A percentile compares a stretch with the other conserved stretches of the same genome.
These are phyloP conservation scores for Stichodactyla helianthus DNA, from an alignment of 64 coral and sea anemone species.

Conservation along the genomic window DNA sequence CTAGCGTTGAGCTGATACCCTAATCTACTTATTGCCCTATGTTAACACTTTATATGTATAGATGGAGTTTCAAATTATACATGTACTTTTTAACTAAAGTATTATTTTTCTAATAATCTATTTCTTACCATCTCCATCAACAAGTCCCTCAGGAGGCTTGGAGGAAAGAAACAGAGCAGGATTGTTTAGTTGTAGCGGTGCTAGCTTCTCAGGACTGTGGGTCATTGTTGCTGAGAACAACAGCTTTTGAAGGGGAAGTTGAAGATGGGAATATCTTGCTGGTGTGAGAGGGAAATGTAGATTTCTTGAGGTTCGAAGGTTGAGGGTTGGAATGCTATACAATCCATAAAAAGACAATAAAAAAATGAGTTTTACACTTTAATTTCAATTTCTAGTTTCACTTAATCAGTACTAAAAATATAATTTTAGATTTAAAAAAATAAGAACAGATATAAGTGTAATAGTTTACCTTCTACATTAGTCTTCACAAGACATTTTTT, in stretches of 20 bases:
- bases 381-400: slow-evolving; percentile 10
- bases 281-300: slow-evolving; percentile 35
- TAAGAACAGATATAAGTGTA: neutral
- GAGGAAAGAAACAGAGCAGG: slow-evolving; percentile 63
- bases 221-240: slow-evolving; percentile 97
- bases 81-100: too few species aligned
- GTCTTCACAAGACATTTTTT: too few species aligned
- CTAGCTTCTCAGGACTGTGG: slow-evolving; percentile 91
- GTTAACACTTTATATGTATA: too few species aligned
- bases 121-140: neutral
- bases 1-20: too few species aligned
- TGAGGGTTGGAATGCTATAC: neutral
- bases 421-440: neutral
- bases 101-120: neutral
- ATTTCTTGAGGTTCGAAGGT: slow-evolving; percentile 43
- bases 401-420: neutral
- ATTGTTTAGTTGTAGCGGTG: slow-evolving; percentile 65
- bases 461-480: neutral
- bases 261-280: slow-evolving; percentile 45
- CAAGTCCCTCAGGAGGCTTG: slow-evolving; percentile 1
- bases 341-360: neutral
- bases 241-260: slow-evolving; percentile 87
- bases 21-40: too few species aligned
- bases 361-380: neutral
- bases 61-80: too few species aligned